Evolutionary conservation across 2,113 vertebrate genomes (phyloP).

Genomic region (Salvelinus fontinalis): DNA sequence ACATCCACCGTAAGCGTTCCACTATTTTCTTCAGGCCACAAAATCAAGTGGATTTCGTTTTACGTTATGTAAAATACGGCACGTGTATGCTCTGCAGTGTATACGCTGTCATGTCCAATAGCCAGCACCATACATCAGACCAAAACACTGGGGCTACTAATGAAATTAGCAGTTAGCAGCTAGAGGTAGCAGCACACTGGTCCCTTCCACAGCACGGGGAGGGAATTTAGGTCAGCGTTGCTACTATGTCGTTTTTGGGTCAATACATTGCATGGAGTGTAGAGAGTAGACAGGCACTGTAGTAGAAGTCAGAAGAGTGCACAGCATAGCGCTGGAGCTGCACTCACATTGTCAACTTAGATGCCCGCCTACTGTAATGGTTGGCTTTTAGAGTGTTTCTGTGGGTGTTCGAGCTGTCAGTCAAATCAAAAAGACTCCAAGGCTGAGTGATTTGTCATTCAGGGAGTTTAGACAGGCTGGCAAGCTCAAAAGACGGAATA

Average conservation of each 20-base stretch:
- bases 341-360: not conserved
- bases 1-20: too few relatives aligned
- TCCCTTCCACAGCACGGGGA: slow-evolving; percentile 25
- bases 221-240: slow-evolving; percentile 65
- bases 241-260: slow-evolving; percentile 55
- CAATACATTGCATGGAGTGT: slow-evolving; percentile 52
- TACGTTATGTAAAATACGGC: slow-evolving; percentile 1
- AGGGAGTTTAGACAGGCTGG: not conserved
- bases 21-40: too few relatives aligned
- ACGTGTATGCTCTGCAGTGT: slow-evolving; percentile 7
- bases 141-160: slow-evolving; percentile 43
- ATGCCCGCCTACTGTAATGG: not conserved
- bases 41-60: not conserved
- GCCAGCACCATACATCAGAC: slow-evolving; percentile 54
- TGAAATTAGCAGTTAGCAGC: slow-evolving; percentile 65
- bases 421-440: not conserved
- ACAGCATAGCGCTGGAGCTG: not conserved
- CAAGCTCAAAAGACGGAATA: not conserved
- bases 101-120: slow-evolving; percentile 45
- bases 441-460: not conserved
- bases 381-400: not conserved
- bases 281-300: slow-evolving; percentile 29
- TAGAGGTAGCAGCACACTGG: slow-evolving; percentile 17
- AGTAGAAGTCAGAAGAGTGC: slow-evolving; percentile 38
- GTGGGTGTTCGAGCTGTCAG: not conserved